These are phyloP conservation scores for Microcaecilia unicolor DNA, from an alignment of 2,797 vertebrate genomes.

Conservation along the genomic window DNA sequence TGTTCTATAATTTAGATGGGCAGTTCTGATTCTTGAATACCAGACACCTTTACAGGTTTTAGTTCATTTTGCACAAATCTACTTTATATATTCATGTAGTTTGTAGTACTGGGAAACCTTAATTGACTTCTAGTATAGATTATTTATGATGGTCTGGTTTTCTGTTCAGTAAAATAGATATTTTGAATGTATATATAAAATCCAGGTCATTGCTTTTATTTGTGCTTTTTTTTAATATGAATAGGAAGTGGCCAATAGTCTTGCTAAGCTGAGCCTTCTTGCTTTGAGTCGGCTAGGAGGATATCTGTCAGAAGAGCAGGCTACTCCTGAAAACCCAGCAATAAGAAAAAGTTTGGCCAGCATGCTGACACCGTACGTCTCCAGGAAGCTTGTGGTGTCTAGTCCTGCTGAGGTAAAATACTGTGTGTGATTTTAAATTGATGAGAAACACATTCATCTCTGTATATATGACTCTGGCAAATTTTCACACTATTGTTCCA, in stretches of 20 bases:
- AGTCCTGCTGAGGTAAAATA: constrained; percentile 71
- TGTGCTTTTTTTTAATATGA: neutral
- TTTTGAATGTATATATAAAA: neutral
- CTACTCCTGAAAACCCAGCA: constrained; percentile 81
- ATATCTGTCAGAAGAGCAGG: constrained; percentile 59
- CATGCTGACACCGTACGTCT: constrained; percentile 89
- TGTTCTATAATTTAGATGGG: too few relatives aligned
- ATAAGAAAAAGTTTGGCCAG: constrained; percentile 87
- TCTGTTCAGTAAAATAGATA: neutral
- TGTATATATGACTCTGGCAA: too few relatives aligned
- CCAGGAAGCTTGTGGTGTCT: constrained; percentile 72
- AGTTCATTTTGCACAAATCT: too few relatives aligned
- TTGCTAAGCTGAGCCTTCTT: constrained; percentile 85
- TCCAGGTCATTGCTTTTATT: neutral
- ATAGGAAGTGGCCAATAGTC: constrained; percentile 83
- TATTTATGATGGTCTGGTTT: neutral
- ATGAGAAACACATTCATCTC: too few relatives aligned
- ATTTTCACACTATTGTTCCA: too few relatives aligned
- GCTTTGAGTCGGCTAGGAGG: constrained; percentile 88
- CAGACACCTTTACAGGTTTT: too few relatives aligned
- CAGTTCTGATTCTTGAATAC: too few relatives aligned
- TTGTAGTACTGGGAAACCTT: too few relatives aligned
- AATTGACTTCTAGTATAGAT: neutral
- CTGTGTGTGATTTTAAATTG: too few relatives aligned
- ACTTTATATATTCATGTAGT: too few relatives aligned